These are phyloP conservation scores for Euleptes europaea DNA, from an alignment of 2,113 vertebrate species.

Conservation along the genomic window DNA sequence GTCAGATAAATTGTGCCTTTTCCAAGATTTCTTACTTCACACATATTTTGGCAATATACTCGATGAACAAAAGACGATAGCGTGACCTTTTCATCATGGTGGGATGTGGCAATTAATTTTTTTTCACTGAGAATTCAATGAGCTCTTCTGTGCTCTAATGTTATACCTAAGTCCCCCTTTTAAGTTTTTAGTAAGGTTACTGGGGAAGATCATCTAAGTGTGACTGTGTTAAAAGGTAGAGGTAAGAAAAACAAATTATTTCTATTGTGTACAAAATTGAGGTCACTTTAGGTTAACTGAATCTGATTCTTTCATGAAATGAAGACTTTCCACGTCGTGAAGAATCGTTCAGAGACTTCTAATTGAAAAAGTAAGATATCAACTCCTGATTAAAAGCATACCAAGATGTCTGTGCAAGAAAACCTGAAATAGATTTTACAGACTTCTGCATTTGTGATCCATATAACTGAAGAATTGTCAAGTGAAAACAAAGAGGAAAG, in stretches of 20 bases:
- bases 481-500: constrained; percentile 49
- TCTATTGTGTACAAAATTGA: constrained; percentile 80
- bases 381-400: constrained; percentile 47
- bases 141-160: constrained; percentile 72
- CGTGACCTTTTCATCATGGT: constrained; percentile 71
- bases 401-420: constrained; percentile 52
- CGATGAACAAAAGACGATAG: constrained; percentile 52
- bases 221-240: constrained; percentile 70
- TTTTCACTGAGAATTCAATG: constrained; percentile 74
- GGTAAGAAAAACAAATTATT: constrained; percentile 77
- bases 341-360: constrained; percentile 75
- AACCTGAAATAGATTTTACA: constrained; percentile 66
- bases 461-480: constrained; percentile 52
- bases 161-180: constrained; percentile 73
- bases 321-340: constrained; percentile 72
- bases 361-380: constrained; percentile 69
- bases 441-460: constrained; percentile 43
- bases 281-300: constrained; percentile 78
- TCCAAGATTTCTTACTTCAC: constrained; percentile 62
- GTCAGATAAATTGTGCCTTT: constrained; percentile 50
- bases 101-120: constrained; percentile 75
- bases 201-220: constrained; percentile 66
- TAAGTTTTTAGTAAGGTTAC: constrained; percentile 64
- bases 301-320: constrained; percentile 74
- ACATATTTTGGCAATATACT: constrained; percentile 60